Percentiles rank a stretch among this genome's conserved stretches.
Evolutionary conservation across 92 coral and sea anemone species (phyloP).

Genomic region (Parazoanthus swiftii): DNA sequence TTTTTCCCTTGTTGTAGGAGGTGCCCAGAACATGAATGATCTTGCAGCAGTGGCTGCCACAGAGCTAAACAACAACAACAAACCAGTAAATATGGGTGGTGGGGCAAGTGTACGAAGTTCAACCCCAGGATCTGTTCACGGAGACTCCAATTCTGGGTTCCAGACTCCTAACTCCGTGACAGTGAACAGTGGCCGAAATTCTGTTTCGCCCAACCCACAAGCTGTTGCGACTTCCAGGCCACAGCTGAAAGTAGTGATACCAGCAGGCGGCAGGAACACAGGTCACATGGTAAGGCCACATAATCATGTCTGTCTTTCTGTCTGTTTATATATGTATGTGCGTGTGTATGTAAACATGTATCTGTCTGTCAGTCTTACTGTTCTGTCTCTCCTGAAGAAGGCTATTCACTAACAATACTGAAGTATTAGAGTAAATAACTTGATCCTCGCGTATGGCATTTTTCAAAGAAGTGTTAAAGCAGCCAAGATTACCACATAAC

Average conservation of each 20-base stretch:
- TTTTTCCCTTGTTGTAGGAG: constrained; percentile 45
- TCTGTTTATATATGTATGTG: too few relatives aligned
- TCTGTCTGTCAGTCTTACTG: too few relatives aligned
- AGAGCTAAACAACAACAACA: constrained; percentile 54
- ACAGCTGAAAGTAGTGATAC: constrained; percentile 85
- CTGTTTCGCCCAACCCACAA: constrained; percentile 84
- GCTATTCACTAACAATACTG: too few relatives aligned
- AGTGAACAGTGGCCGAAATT: constrained; percentile 66
- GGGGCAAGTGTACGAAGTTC: constrained; percentile 42
- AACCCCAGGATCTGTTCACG: constrained; percentile 53
- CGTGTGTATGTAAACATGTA: too few relatives aligned
- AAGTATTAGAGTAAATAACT: too few relatives aligned
- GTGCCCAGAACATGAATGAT: constrained; percentile 76
- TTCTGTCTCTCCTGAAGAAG: too few relatives aligned
- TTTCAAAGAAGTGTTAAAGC: too few relatives aligned
- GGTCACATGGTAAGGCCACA: constrained; percentile 40
- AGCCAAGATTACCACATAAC: too few relatives aligned
- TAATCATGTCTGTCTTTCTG: neutral
- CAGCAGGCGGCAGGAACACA: constrained; percentile 33
- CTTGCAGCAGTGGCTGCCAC: constrained; percentile 88
- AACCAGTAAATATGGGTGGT: constrained; percentile 19
- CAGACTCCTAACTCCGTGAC: constrained; percentile 62
- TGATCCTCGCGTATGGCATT: too few relatives aligned
- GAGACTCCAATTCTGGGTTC: constrained; percentile 61
- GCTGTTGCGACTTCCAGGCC: constrained; percentile 66